Evolutionary conservation across 2,113 vertebrate genomes (phyloP), one percentile per base, ranked within the genome.

Genomic region (Trachemys scripta): DNA sequence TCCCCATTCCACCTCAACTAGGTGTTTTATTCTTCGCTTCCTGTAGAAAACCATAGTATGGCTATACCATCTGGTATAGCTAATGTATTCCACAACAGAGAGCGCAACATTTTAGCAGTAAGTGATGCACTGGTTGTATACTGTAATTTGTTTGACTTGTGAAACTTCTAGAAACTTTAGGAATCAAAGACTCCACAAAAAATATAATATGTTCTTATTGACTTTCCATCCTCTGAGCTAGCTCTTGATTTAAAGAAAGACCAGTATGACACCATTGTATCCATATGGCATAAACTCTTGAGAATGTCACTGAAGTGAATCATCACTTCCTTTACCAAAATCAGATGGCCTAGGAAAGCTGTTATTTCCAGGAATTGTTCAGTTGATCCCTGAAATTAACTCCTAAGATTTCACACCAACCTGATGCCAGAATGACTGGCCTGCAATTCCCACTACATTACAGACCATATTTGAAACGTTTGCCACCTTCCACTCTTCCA

Each of bases 401-500:
- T 88, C 82, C 59, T 80, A 49, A 56, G 47, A 24, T 0, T 49
- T 94, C 31, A 90, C 59, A 50, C 0, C 1, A 59, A 29, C 6
- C 27, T 24, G 8, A 2, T 86, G 51, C 85, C 78, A 92, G 85
- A 80, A 87, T 62, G 88, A 94, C 38, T 85, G 51, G 38, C 31
- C 72, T 75, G 72, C 38, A 75, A 93, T 82, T 90, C 51, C 6
- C 31, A 25, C 29, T 72, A 49, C 49, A 90, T 84, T 94, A 16
- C 1, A 94, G 94, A 93, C 88, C 51, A 82, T 45, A 89, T 90
- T 25, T 86, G 13, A 93, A 56, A n/a, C 75, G 56, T 84, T 93
- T 82, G 96, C 89, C 87, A 87, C 56, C 35, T 94, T 96, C 96
- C 96, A 95, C 89, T 93, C 87, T 96, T 80, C 20, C 79, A 35